Conservation (phyloP, 2,113 vertebrate species). For the Heptranchias perlo region DNA sequence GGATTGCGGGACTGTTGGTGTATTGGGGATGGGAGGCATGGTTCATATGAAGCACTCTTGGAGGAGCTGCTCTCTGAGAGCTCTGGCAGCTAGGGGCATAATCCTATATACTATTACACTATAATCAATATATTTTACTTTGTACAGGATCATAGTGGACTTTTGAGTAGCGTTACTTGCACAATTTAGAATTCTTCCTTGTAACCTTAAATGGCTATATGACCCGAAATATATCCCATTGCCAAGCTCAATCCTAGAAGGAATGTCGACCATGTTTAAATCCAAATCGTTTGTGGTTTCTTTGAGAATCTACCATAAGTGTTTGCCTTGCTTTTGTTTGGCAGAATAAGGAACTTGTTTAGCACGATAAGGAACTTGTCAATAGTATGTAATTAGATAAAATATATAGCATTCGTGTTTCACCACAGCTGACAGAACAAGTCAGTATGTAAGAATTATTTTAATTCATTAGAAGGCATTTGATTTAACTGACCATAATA, state of each 20-base stretch:
- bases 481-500: constrained; percentile 8
- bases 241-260: not conserved
- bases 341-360: not conserved
- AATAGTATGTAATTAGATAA: not conserved
- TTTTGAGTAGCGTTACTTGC: not conserved
- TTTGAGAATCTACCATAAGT: not conserved
- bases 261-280: not conserved
- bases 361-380: not conserved
- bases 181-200: not conserved
- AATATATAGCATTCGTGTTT: not conserved
- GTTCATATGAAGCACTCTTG: no score
- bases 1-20: no score
- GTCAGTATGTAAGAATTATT: not conserved
- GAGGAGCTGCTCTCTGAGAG: no score
- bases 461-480: constrained; percentile 16
- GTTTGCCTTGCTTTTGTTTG: not conserved
- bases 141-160: not conserved
- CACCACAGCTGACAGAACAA: not conserved
- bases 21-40: no score
- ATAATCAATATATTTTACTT: not conserved
- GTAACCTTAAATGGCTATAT: not conserved
- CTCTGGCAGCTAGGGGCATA: no score
- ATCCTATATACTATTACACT: no score
- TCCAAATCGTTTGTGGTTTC: not conserved
- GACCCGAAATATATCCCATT: not conserved